Evolutionary conservation across 2,113 vertebrate species (phyloP).

Genomic region (Trogon melanurus): DNA sequence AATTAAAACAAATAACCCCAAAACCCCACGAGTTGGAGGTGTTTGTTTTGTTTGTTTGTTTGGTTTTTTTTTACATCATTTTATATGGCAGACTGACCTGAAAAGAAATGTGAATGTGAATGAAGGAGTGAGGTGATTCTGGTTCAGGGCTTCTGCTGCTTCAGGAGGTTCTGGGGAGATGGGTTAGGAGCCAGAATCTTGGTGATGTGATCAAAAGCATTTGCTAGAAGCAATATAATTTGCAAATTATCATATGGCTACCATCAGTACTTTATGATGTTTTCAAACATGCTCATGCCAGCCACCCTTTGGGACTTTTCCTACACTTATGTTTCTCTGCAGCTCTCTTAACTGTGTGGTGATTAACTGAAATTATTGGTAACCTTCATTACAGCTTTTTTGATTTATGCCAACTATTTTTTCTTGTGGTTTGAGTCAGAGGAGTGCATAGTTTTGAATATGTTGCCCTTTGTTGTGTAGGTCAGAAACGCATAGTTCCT

Average conservation of each 20-base stretch:
- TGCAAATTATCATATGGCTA: background rate
- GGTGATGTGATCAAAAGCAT: background rate
- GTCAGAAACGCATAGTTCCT: background rate
- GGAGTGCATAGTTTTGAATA: background rate
- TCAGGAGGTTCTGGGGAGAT: background rate
- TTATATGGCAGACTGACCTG: background rate
- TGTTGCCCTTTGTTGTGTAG: background rate
- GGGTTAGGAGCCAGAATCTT: background rate
- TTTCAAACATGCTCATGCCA: background rate
- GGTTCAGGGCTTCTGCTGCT: background rate
- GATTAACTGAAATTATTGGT: background rate
- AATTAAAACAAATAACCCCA: no score
- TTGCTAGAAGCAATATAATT: background rate
- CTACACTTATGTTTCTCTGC: background rate
- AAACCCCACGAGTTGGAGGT: no score
- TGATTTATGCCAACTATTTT: background rate
- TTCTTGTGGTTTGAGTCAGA: background rate
- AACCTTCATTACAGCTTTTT: background rate
- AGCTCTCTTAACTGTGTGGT: background rate
- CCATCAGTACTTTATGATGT: background rate
- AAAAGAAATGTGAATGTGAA: background rate
- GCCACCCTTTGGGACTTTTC: background rate
- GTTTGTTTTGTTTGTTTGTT: background rate
- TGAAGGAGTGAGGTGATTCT: background rate
- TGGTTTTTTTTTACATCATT: background rate